Evolutionary conservation across 2,888 invertebrate genomes (phyloP), one percentile per base, ranked within the genome.

Genomic region (Pachydiplax longipennis): DNA sequence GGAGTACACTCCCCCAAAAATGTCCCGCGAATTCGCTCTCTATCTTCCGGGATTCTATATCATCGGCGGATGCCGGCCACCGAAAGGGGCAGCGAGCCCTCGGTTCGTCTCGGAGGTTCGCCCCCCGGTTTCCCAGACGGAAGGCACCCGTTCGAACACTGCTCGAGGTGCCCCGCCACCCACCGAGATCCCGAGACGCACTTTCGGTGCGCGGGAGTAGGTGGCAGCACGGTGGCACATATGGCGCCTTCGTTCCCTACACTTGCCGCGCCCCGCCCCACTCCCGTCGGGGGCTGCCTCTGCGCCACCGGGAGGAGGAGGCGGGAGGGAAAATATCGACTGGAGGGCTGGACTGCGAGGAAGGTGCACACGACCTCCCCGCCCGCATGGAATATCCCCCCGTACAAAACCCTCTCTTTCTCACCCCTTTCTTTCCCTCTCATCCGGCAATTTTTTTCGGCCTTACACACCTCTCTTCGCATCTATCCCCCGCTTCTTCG

Each of bases 221-320:
- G 65, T 87, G 87, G 87, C 87, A 87, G 87, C 87, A 87, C 87
- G 87, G 87, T 61, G 61, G 87, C 87, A 87, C 87, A 87, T 87
- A 87, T 87, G 87, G 87, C 87, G 87, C 61, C 87, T 53, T 37
- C 61, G 61, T 61, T 87, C 83, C 83, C 53, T 10, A 53, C 87
- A 18, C 37, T 61, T 22, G 53, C 53, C 35, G 58, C 35, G 58
- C 61, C 87, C 37, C 87, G 37, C 37, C 87, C 82, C 61, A 10
- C 61, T 35, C 37, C 65, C 87, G 87, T 87, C 37, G 65, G 35
- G 87, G 40, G 61, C 25, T 25, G 18, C 35, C 83, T 61, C 83
- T 58, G 87, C 87, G 87, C 87, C 87, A 87, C 87, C 2, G 31
- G 35, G 53, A 87, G 87, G 53, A 83, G 83, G 61, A 61, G 4